These are phyloP conservation scores for Drosophila limbata DNA, from an alignment of 2,888 invertebrate species.

Conservation along the genomic window DNA sequence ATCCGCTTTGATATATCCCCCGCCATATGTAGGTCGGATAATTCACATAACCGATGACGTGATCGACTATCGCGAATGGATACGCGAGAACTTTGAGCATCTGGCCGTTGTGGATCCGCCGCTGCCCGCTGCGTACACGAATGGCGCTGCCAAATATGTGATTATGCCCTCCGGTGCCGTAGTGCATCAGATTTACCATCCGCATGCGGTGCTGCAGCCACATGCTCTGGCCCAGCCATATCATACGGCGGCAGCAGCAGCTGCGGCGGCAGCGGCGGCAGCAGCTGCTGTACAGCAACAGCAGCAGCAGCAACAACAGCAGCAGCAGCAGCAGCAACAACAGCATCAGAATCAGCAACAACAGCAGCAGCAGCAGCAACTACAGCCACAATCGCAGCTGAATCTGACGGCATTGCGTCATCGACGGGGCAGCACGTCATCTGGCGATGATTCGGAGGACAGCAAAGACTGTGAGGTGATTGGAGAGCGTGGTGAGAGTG, in stretches of 20 bases:
- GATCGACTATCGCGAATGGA: conserved; percentile 87
- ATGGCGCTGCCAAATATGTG: conserved; percentile 76
- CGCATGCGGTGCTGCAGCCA: conserved; percentile 64
- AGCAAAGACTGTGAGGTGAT: conserved; percentile 85
- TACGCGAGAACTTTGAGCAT: conserved; percentile 85
- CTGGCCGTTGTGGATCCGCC: conserved; percentile 79
- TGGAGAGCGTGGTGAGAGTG: conserved; percentile 74
- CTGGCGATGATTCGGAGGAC: conserved; percentile 85
- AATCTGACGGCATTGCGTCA: conserved; percentile 69
- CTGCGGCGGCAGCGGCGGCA: conserved; percentile 45
- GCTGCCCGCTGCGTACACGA: conserved; percentile 70
- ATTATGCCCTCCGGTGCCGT: conserved; percentile 75
- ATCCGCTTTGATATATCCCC: background rate
- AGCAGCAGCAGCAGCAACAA: conserved; percentile 51
- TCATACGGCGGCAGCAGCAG: conserved; percentile 56
- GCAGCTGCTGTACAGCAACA: conserved; percentile 40
- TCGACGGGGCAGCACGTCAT: conserved; percentile 85
- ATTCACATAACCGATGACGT: conserved; percentile 97
- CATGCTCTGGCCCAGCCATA: conserved; percentile 62
- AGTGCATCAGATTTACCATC: conserved; percentile 74
- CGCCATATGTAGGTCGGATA: conserved; percentile 89
- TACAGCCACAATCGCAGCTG: conserved; percentile 57
- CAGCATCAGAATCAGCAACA: conserved; percentile 46
- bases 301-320: conserved; percentile 57
- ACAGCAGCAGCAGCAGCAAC: conserved; percentile 60